Conservation (phyloP, 2,888 invertebrate species). For the Acleris sparsana region DNA sequence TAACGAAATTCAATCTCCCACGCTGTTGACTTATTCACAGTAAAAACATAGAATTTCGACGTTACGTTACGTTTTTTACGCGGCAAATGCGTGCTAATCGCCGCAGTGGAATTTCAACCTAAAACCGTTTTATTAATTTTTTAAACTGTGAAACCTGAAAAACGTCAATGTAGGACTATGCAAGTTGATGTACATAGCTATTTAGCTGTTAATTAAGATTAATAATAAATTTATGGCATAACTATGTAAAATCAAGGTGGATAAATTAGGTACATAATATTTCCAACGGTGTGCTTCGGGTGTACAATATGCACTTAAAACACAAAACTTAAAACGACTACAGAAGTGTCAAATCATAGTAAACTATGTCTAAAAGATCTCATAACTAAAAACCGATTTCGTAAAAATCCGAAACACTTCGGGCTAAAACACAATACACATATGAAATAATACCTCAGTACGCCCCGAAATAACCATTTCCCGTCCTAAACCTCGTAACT, state of each 20-base stretch:
- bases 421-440: constrained; percentile 10
- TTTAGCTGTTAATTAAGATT: too few relatives aligned
- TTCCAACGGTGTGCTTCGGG: too few relatives aligned
- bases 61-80: not conserved
- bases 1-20: too few relatives aligned
- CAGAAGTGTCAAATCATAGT: too few relatives aligned
- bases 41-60: not conserved
- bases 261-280: too few relatives aligned
- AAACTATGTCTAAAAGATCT: not conserved
- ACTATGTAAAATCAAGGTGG: too few relatives aligned
- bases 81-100: not conserved
- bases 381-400: not conserved
- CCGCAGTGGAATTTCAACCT: not conserved
- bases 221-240: too few relatives aligned
- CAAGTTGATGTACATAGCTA: too few relatives aligned
- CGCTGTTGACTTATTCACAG: not conserved
- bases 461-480: constrained; percentile 32
- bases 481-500: constrained; percentile 40
- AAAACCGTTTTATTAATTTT: not conserved
- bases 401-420: not conserved
- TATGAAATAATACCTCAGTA: constrained; percentile 25
- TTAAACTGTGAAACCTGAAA: not conserved
- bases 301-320: too few relatives aligned
- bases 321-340: too few relatives aligned
- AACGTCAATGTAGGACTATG: not conserved